Percentiles rank a stretch among this genome's conserved stretches.
Conservation (phyloP, 2,888 invertebrate genomes). For the Embidobia sp. region DNA sequence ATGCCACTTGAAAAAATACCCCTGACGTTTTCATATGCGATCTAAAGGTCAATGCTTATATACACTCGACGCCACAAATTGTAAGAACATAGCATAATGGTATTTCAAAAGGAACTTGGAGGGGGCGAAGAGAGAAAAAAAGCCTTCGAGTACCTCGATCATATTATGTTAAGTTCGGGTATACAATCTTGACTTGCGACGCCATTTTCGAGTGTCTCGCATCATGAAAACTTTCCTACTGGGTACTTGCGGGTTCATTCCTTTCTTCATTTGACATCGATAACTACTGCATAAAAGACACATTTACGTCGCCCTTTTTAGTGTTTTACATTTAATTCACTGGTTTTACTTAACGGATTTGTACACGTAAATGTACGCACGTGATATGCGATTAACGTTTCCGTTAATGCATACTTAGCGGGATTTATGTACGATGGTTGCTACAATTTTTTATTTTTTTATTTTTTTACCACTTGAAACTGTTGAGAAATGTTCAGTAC, state of each 20-base stretch:
- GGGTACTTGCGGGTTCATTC: conserved; percentile 55
- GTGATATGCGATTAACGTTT: no score
- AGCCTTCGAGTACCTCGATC: conserved; percentile 66
- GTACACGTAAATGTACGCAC: no score
- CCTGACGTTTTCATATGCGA: conserved; percentile 73
- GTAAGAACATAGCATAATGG: conserved; percentile 74
- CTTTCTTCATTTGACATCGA: conserved; percentile 70
- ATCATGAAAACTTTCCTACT: conserved; percentile 67
- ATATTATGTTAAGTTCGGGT: conserved; percentile 72
- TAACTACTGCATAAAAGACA: conserved; percentile 72
- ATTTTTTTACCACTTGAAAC: no score
- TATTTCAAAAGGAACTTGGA: conserved; percentile 62
- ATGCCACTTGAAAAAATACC: conserved; percentile 71
- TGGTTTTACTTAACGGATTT: conserved; percentile 9
- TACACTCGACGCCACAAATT: conserved; percentile 75
- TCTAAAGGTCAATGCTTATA: conserved; percentile 75
- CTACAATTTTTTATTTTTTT: no score
- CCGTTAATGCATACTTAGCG: no score
- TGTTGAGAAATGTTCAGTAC: no score
- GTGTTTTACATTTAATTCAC: conserved; percentile 66
- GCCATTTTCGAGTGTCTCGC: conserved; percentile 73
- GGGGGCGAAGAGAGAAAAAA: conserved; percentile 54
- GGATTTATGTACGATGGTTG: no score
- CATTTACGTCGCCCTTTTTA: conserved; percentile 73
- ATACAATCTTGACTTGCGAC: conserved; percentile 75